Evolutionary conservation across 2,888 invertebrate species (phyloP).

Genomic region (Aspidiotus rigidus): DNA sequence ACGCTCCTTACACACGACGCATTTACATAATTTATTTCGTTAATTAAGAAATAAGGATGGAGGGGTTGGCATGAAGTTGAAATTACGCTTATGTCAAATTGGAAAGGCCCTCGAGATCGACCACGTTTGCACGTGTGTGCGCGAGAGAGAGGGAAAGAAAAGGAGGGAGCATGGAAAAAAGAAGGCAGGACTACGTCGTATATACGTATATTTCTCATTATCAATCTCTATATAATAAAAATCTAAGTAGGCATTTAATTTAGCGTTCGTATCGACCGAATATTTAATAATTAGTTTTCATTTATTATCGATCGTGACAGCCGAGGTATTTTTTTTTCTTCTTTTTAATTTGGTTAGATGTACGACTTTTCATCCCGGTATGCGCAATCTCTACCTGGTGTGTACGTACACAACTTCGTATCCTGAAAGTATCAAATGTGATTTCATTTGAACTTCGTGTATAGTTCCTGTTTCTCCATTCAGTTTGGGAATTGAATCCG

Average conservation of each 20-base stretch:
- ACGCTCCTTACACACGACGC: slow-evolving; percentile 13
- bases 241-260: slow-evolving; percentile 33
- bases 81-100: slow-evolving; percentile 21
- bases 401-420: too few relatives aligned
- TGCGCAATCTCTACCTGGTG: too few relatives aligned
- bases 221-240: slow-evolving; percentile 18
- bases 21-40: slow-evolving; percentile 32
- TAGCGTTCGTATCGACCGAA: slow-evolving; percentile 27
- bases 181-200: slow-evolving; percentile 2
- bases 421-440: too few relatives aligned
- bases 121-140: not conserved
- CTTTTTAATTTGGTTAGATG: slow-evolving; percentile 5
- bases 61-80: slow-evolving; percentile 20
- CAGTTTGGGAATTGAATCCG: too few relatives aligned
- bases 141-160: too few relatives aligned
- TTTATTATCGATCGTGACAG: slow-evolving; percentile 31
- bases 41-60: slow-evolving; percentile 27
- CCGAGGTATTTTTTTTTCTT: slow-evolving; percentile 18
- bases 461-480: too few relatives aligned
- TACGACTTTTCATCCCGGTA: too few relatives aligned
- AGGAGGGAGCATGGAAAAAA: too few relatives aligned
- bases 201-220: slow-evolving; percentile 20
- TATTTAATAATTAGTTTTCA: slow-evolving; percentile 32
- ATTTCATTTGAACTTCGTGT: too few relatives aligned
- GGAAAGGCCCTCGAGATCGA: slow-evolving; percentile 13